Conservation (phyloP, 2,113 vertebrate genomes). For the Dryoscopus gambensis region DNA sequence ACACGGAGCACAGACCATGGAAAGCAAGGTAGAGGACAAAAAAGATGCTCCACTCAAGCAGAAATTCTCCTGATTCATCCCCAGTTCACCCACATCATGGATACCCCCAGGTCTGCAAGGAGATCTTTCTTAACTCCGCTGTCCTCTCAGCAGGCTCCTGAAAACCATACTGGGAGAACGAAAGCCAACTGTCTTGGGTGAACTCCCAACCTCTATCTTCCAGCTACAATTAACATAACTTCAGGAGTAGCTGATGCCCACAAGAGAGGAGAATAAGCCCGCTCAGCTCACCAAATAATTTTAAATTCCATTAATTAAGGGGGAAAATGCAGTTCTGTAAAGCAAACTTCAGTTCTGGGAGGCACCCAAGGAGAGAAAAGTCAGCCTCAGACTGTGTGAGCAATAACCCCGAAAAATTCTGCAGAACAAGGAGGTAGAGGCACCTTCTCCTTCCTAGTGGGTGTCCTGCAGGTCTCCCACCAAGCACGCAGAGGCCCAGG, state of each 20-base stretch:
- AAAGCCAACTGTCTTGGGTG: background rate
- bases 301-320: background rate
- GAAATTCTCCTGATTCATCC: background rate
- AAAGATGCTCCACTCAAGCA: background rate
- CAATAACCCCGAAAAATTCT: background rate
- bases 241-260: background rate
- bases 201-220: background rate
- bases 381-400: background rate
- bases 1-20: background rate
- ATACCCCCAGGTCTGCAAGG: background rate
- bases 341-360: background rate
- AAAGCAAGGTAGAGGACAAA: background rate
- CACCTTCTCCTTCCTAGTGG: background rate
- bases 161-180: background rate
- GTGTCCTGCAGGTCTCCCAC: background rate
- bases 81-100: background rate
- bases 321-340: background rate
- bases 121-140: background rate
- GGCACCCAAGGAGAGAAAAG: background rate
- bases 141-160: background rate
- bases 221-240: conserved; percentile 16
- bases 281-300: background rate
- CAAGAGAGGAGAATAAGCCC: background rate
- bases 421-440: background rate
- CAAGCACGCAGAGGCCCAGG: background rate